These are phyloP conservation scores for Liolophura sinensis DNA, from an alignment of 1,140 invertebrate genomes.

Conservation along the genomic window DNA sequence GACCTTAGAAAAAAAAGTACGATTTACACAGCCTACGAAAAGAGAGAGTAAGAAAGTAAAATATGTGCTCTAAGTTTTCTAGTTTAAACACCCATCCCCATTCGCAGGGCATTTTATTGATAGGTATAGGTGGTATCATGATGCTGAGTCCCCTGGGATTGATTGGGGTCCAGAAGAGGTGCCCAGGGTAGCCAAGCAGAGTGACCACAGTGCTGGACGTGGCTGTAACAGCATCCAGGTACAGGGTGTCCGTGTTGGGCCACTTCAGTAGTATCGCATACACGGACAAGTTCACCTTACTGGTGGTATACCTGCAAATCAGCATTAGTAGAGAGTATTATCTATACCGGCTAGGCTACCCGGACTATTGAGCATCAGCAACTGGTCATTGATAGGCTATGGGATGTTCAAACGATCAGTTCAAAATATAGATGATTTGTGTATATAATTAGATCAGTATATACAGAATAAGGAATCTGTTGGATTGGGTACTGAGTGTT, in stretches of 20 bases:
- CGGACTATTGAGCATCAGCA: no score
- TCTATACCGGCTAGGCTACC: no score
- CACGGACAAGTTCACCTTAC: conserved; percentile 56
- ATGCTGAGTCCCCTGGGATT: conserved; percentile 26
- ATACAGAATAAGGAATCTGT: no score
- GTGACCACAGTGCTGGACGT: conserved; percentile 30
- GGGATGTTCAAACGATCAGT: no score
- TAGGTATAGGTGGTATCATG: conserved; percentile 29
- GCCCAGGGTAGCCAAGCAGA: conserved; percentile 32
- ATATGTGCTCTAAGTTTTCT: conserved; percentile 10
- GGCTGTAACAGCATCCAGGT: conserved; percentile 30
- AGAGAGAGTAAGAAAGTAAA: no score
- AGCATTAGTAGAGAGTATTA: no score
- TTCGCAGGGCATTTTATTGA: conserved; percentile 37
- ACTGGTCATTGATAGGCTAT: no score
- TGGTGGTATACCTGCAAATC: conserved; percentile 33
- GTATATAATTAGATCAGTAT: no score
- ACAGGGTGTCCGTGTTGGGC: conserved; percentile 25
- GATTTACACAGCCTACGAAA: no score
- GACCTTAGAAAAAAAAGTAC: no score
- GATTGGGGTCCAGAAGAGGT: conserved; percentile 20
- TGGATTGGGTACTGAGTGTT: no score
- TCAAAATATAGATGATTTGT: no score
- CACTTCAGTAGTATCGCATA: conserved; percentile 36
- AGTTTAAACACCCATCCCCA: conserved; percentile 44